Conservation (phyloP, 2,888 invertebrate genomes). For the Tridacna gigas region DNA sequence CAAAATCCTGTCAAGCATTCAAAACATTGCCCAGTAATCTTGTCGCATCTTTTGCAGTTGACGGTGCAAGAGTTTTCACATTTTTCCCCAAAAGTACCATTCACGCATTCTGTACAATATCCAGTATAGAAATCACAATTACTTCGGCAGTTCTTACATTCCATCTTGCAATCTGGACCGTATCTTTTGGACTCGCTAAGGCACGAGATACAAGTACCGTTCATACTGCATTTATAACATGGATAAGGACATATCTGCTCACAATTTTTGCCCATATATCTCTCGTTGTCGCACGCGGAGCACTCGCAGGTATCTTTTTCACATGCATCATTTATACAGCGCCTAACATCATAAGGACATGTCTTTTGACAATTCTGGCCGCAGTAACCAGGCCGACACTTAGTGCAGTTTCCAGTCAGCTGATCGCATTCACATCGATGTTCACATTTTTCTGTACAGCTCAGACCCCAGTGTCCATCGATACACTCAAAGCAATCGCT, state of each 20-base stretch:
- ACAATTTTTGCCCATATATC: background rate
- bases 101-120: background rate
- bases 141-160: background rate
- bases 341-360: background rate
- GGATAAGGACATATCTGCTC: background rate
- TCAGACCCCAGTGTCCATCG: constrained; percentile 7
- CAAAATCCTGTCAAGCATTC: background rate
- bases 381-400: background rate
- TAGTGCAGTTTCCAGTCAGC: constrained; percentile 10
- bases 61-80: background rate
- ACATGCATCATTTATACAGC: background rate
- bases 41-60: constrained; percentile 5
- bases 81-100: constrained; percentile 1
- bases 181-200: background rate
- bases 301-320: constrained; percentile 11
- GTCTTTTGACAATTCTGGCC: background rate
- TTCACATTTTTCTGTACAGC: constrained; percentile 3
- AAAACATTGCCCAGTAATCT: background rate
- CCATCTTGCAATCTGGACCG: background rate
- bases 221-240: background rate
- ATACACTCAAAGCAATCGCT: background rate
- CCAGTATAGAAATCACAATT: background rate
- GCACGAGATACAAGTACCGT: constrained; percentile 1
- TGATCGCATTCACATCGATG: constrained; percentile 7
- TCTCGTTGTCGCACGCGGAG: background rate